Evolutionary conservation across 2,888 invertebrate genomes (phyloP), one percentile per base, ranked within the genome.

Genomic region (Aleiodes testaceus): DNA sequence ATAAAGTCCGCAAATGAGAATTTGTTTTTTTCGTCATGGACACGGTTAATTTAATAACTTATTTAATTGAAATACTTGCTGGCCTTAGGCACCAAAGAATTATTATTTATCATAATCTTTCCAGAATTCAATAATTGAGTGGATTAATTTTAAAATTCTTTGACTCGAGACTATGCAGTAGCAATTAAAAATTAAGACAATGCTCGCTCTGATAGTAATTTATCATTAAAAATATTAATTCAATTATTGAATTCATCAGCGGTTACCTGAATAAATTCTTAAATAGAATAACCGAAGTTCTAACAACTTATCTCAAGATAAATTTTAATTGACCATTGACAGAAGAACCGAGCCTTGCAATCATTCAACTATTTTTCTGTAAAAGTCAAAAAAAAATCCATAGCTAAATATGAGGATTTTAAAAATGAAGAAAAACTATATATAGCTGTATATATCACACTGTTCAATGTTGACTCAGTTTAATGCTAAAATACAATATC

Each of bases 381-480:
- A 20, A 7, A 44, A 61, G 18, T 42, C 11, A 16, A 18, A 59
- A 42, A 59, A 26, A 55, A 16, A n/a, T 63, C 5, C 44, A 22
- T 20, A 63, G 22, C 20, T 44, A 63, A 45, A 45, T 63, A 45
- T 44, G 16, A 63, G 7, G 11, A 22, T 20, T 26, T 5, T 16
- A 47, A 47, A 47, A 63, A 22, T n/a, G 20, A 26, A 26, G 5
- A n/a, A 45, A 63, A 16, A 22, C 18, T 22, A 63, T 63, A 63
- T 36, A 63, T 63, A 45, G 45, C 9, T 63, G 63, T 63, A 63
- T 63, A 63, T 63, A 63, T 45, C 12, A 63, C 45, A 63, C 45
- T 70, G 70, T 70, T 70, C 55, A 70, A 53, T 70, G 70, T 65
- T 70, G 47, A 55, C 45, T 68, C 66, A 70, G 66, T 66, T 66